Conservation (phyloP, 2,797 vertebrate genomes). For the Hypotaenidia philippensis region DNA sequence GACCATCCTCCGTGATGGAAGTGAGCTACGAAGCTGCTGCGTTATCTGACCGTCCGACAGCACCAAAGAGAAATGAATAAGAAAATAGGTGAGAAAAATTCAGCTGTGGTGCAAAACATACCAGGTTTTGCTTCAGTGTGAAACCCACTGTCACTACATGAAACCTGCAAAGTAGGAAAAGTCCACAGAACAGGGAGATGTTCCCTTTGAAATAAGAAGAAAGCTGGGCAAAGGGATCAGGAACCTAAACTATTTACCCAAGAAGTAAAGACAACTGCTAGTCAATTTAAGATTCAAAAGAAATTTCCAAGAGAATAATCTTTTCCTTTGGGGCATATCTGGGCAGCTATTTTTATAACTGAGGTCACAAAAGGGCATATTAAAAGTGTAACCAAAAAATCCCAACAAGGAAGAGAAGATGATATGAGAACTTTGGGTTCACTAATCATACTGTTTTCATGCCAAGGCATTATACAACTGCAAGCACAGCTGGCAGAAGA, state of each 20-base stretch:
- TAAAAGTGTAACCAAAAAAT: slow-evolving; percentile 27
- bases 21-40: not conserved
- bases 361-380: not conserved
- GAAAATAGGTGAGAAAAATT: not conserved
- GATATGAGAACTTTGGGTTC: not conserved
- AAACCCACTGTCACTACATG: not conserved
- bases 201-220: not conserved
- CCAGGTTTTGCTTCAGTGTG: not conserved
- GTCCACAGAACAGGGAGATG: not conserved
- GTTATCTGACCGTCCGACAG: not conserved
- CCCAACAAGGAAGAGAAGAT: not conserved
- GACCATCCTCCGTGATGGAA: not conserved
- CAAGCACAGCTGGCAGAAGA: not conserved
- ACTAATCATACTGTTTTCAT: not conserved
- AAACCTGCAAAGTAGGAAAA: not conserved
- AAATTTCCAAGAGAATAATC: slow-evolving; percentile 17
- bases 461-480: not conserved
- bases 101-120: not conserved
- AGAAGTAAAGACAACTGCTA: slow-evolving; percentile 24
- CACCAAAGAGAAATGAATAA: not conserved
- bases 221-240: not conserved
- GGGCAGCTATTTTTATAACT: slow-evolving; percentile 43
- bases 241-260: slow-evolving; percentile 12
- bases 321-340: slow-evolving; percentile 56
- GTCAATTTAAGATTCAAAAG: slow-evolving; percentile 18